A percentile compares a stretch with the other conserved stretches of the same genome.
These are phyloP conservation scores for Takifugu bimaculatus DNA, from an alignment of 2,113 vertebrate genomes.

Conservation along the genomic window DNA sequence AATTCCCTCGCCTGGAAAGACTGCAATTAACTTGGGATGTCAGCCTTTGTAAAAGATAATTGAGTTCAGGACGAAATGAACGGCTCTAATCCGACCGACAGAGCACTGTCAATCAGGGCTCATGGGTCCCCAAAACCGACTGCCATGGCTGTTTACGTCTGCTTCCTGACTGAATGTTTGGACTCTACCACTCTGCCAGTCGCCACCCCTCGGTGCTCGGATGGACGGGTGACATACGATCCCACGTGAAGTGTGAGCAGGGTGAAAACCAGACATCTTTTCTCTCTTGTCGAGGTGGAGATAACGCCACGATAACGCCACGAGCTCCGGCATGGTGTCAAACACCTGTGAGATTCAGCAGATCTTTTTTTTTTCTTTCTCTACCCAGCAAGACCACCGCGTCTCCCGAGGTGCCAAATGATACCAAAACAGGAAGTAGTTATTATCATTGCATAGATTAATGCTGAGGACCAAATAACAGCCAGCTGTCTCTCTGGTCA, in stretches of 20 bases:
- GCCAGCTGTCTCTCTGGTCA: slow-evolving; percentile 42
- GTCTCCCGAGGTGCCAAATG: slow-evolving; percentile 15
- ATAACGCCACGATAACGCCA: slow-evolving; percentile 28
- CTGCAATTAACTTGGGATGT: slow-evolving; percentile 81
- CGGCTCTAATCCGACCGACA: slow-evolving; percentile 76
- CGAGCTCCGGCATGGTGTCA: slow-evolving; percentile 44
- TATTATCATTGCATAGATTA: slow-evolving; percentile 46
- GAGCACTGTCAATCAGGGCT: slow-evolving; percentile 76
- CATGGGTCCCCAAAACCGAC: slow-evolving; percentile 64
- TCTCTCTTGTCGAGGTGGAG: slow-evolving; percentile 41
- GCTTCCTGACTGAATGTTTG: slow-evolving; percentile 51
- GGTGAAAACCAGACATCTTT: slow-evolving; percentile 55
- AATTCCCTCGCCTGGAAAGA: slow-evolving; percentile 80
- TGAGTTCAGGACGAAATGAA: slow-evolving; percentile 79
- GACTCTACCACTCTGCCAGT: slow-evolving; percentile 66
- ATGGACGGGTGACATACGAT: slow-evolving; percentile 49
- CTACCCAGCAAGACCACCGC: slow-evolving; percentile 38
- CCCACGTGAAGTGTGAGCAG: slow-evolving; percentile 30
- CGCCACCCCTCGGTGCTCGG: slow-evolving; percentile 59
- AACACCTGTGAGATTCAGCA: slow-evolving; percentile 49
- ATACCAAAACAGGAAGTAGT: slow-evolving; percentile 27
- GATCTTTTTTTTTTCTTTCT: slow-evolving; percentile 31
- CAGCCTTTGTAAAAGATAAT: slow-evolving; percentile 81
- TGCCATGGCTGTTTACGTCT: slow-evolving; percentile 71
- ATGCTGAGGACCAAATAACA: slow-evolving; percentile 52